Evolutionary conservation across 2,113 vertebrate genomes (phyloP), one percentile per base, ranked within the genome.

Genomic region (Menura novaehollandiae): DNA sequence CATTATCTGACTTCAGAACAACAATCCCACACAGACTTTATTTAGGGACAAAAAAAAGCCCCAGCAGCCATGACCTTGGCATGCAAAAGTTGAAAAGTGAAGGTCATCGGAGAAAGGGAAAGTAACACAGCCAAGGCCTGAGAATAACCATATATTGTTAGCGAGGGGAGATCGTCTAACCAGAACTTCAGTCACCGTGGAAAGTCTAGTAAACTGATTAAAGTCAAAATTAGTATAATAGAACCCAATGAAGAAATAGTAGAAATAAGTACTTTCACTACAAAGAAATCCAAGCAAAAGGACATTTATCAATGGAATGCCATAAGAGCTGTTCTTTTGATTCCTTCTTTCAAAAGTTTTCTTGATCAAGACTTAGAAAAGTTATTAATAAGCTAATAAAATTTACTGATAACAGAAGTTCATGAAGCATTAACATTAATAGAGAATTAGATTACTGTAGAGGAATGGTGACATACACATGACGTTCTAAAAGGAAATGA

Each of bases 61-160:
- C 35, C 44, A 43, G 44, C 47, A 76, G 63, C 58, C 81, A 17
- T 15, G 18, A 32, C 15, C 63, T 60, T 43, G 44, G 14, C 46
- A 52, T 10, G 17, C 55, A 52, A 11, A 49, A 52, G 9, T 3
- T 43, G 24, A 43, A 27, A 86, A 60, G 28, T 32, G 22, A 64
- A 73, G 17, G 33, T 60, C 56, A 51, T 20, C 21, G 67, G 37
- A 37, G 56, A 63, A 47, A 19, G 7, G 4, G 4, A 15, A 59
- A 60, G 33, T 33, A 32, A 74, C 10, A 67, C 23, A 76, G 20
- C 22, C 8, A 19, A 89, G 26, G 32, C 39, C 14, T 4, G 13
- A 5, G 3, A 56, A 89, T 13, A 39, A 59, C 11, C 0, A 0
- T 8, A 2, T 43, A 28, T 21, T 62, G 37, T 52, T 55, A 79